These are phyloP conservation scores for Urocolius indicus DNA, from an alignment of 2,113 vertebrate genomes.

Conservation along the genomic window DNA sequence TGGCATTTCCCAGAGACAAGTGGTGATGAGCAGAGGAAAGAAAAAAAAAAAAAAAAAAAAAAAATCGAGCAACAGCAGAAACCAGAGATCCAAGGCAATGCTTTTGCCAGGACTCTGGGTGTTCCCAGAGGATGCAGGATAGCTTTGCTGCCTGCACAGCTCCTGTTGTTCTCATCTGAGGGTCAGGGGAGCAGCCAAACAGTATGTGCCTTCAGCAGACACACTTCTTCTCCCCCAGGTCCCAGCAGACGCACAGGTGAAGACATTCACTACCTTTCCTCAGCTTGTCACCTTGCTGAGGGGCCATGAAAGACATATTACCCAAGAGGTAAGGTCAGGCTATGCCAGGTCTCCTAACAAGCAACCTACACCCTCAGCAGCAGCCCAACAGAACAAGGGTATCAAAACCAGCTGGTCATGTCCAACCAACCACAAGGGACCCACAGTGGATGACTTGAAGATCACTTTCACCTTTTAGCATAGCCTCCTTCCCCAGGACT, in stretches of 20 bases:
- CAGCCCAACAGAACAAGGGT: not conserved
- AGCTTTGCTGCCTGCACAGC: not conserved
- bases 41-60: not conserved
- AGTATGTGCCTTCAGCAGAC: not conserved
- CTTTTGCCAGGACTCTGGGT: not conserved
- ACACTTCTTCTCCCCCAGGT: not conserved
- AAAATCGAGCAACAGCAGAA: not conserved
- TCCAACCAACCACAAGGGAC: accelerated
- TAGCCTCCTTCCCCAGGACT: not conserved
- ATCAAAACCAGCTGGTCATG: not conserved
- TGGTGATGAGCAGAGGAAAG: not conserved
- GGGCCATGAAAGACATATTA: not conserved
- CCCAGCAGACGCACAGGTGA: not conserved
- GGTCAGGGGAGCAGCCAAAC: not conserved
- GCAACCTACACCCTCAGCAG: not conserved
- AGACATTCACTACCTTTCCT: not conserved
- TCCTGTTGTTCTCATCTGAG: not conserved
- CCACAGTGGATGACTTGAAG: not conserved
- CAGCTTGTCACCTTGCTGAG: not conserved
- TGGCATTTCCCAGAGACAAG: not conserved
- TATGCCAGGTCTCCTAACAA: not conserved
- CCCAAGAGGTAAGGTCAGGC: not conserved
- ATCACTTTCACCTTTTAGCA: not conserved
- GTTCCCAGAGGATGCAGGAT: not conserved
- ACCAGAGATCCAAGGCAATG: not conserved